Conservation (phyloP, 1,140 invertebrate genomes). For the Lepidotrigona ventralis region DNA sequence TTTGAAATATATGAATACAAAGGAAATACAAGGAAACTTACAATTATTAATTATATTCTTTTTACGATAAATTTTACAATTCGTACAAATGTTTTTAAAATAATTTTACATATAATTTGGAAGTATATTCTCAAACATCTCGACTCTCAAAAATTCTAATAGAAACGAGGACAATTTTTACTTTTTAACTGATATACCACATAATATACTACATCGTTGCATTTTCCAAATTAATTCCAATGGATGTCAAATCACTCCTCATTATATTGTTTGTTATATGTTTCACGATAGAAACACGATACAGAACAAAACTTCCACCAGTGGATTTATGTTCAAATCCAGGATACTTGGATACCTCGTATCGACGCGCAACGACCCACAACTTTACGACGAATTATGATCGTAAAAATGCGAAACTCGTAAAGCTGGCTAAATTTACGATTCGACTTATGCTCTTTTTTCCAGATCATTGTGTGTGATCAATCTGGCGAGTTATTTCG, state of each 20-base stretch:
- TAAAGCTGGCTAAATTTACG: slow-evolving; percentile 14
- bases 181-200: no score
- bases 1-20: no score
- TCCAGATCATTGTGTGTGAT: slow-evolving; percentile 6
- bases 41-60: no score
- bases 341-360: not conserved
- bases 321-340: not conserved
- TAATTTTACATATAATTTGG: no score
- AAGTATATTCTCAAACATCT: no score
- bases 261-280: not conserved
- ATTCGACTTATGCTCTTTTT: slow-evolving; percentile 17
- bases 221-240: slow-evolving; percentile 38
- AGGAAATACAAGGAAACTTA: no score
- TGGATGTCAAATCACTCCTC: not conserved
- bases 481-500: slow-evolving; percentile 10
- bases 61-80: no score
- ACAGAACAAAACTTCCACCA: not conserved
- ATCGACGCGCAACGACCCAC: not conserved
- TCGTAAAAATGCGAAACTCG: slow-evolving; percentile 20
- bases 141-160: not conserved
- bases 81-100: no score
- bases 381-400: slow-evolving; percentile 25
- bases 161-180: not conserved
- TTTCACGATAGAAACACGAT: not conserved
- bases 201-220: slow-evolving; percentile 18